phyloP scores from a whole-genome alignment of 1,140 invertebrate genomes.

The Drosophila kikkawai region DNA sequence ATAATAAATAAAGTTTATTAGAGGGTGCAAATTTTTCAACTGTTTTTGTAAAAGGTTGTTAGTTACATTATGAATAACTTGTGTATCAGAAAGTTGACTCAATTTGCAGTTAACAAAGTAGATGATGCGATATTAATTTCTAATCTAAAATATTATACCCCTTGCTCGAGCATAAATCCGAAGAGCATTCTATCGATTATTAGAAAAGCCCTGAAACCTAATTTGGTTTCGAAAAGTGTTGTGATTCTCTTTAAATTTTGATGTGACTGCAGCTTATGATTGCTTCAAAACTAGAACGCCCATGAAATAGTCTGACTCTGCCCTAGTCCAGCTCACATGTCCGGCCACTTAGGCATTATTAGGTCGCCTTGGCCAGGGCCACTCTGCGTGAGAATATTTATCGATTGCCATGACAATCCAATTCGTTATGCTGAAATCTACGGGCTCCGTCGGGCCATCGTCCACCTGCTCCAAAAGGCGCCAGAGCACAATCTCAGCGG shows the following conservation, averaged over 20 bases:
- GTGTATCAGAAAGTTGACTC: neutral
- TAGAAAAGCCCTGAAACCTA: neutral
- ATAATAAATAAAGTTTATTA: constrained; percentile 7
- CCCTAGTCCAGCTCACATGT: constrained; percentile 14
- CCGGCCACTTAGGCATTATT: constrained; percentile 73
- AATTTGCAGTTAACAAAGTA: neutral
- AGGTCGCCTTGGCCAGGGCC: constrained; percentile 32
- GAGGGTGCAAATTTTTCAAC: neutral
- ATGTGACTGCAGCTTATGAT: neutral
- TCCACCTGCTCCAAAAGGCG: constrained; percentile 24
- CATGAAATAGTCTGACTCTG: constrained; percentile 2
- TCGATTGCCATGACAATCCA: constrained; percentile 73
- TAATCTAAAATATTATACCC: no score
- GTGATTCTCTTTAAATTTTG: neutral
- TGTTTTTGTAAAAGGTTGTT: neutral
- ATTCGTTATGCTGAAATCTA: constrained; percentile 78
- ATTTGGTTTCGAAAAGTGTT: neutral
- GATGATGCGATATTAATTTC: neutral
- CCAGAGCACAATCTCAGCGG: constrained; percentile 24
- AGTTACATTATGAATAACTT: neutral
- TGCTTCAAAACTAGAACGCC: constrained; percentile 25
- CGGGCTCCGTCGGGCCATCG: constrained; percentile 36
- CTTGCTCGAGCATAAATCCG: no score
- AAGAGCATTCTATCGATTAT: neutral
- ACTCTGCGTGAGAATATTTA: constrained; percentile 66